Evolutionary conservation across 2,113 vertebrate genomes (phyloP).

Genomic region (Triplophysa siluroides): DNA sequence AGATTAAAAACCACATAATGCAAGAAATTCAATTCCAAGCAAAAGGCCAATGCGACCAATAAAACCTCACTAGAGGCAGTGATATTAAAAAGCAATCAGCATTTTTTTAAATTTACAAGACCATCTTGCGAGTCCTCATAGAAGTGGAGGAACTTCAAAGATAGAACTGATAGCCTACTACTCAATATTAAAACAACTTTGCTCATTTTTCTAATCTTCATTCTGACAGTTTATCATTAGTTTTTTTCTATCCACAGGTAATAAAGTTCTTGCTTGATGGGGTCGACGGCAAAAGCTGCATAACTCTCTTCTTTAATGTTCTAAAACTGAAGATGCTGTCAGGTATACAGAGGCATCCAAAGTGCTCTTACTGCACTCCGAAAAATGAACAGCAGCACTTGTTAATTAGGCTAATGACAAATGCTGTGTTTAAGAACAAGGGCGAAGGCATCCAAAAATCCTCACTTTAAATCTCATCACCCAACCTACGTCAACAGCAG

Average conservation of each 20-base stretch:
- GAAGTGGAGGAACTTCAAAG: conserved; percentile 32
- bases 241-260: neutral
- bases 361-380: conserved; percentile 49
- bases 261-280: neutral
- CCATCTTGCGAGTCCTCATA: conserved; percentile 57
- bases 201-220: neutral
- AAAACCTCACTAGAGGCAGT: conserved; percentile 66
- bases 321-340: conserved; percentile 7
- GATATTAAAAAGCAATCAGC: conserved; percentile 78
- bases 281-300: neutral
- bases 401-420: conserved; percentile 66
- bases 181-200: neutral
- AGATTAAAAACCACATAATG: conserved; percentile 73
- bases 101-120: conserved; percentile 63
- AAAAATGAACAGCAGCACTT: conserved; percentile 59
- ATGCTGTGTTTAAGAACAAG: conserved; percentile 46
- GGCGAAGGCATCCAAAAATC: neutral
- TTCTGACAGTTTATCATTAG: neutral
- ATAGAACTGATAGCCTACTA: neutral
- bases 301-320: conserved; percentile 4
- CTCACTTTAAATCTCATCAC: conserved; percentile 10
- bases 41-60: conserved; percentile 72
- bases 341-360: conserved; percentile 10
- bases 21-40: conserved; percentile 74
- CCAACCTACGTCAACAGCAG: conserved; percentile 3